Conservation (phyloP, 2,113 vertebrate species). For the Colinus virginianus region DNA sequence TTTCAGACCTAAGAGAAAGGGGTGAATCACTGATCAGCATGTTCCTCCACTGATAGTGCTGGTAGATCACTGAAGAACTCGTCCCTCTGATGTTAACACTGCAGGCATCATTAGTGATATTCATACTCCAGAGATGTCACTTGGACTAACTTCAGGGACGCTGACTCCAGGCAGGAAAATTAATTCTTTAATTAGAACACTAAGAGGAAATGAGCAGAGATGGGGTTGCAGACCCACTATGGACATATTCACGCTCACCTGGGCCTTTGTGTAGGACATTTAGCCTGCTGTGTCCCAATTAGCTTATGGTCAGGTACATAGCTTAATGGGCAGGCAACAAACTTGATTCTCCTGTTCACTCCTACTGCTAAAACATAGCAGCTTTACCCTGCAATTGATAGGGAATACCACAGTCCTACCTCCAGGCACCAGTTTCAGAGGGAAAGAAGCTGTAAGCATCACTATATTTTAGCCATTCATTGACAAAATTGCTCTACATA, state of each 20-base stretch:
- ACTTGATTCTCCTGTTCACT: neutral
- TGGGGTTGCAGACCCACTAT: neutral
- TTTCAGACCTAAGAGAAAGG: neutral
- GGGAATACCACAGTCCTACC: fast-evolving
- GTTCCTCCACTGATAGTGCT: neutral
- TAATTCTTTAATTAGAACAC: neutral
- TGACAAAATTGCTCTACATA: neutral
- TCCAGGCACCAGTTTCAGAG: neutral
- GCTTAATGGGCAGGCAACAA: neutral
- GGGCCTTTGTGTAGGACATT: fast-evolving
- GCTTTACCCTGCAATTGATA: neutral
- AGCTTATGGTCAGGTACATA: neutral
- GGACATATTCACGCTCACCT: fast-evolving
- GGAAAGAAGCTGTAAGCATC: neutral
- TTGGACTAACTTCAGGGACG: fast-evolving
- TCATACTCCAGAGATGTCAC: neutral
- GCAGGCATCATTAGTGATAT: neutral
- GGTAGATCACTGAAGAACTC: neutral
- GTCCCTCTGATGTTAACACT: neutral
- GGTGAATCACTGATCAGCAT: fast-evolving
- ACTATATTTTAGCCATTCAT: neutral
- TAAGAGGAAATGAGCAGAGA: neutral
- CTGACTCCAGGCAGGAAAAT: neutral
- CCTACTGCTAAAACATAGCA: neutral
- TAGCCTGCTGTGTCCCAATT: neutral